Base-by-base conservation (phyloP, 2,113 vertebrate species). In the Zootoca vivipara region DNA sequence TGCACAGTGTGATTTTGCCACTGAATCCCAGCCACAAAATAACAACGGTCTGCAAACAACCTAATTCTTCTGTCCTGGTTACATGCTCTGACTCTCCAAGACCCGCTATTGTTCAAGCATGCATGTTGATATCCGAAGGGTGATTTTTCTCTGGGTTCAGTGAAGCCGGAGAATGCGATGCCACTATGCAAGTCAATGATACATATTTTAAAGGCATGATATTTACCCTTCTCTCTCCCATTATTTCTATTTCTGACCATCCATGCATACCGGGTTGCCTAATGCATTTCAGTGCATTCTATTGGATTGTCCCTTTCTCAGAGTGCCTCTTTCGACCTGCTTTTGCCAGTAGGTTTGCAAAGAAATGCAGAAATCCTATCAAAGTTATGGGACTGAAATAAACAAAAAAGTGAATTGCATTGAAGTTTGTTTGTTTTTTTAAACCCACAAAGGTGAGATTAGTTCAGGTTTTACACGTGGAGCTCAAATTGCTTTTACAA, bases 81-180 rank as follows among this genome's bases (percentile, higher is more conserved):
- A 8, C 46, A 33, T n/a, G 16, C 56, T 46, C 20, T 73, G 67
- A 79, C 40, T n/a, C 30, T 64, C 0, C 24, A 46, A 79, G 28
- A 24, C 38, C 64, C 30, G 26, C 42, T 78, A 28, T 89, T 81
- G 77, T 65, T 74, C 40, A 81, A 22, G 67, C n/a, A 74, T 73
- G 70, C 40, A 20, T 65, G 40, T 56, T 65, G n/a, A 82, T 81
- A 52, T 46, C 52, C 16, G 78, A 30, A 82, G 40, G 69, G 46
- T 80, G 87, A 20, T 35, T 85, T 85, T 35, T 77, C 4, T 64
- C 83, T 67, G 83, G 52, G 56, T 72, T 85, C 75, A 85, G 35
- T 85, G 67, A 85, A 85, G 82, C 75, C 62, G 30, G 35, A 84
- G 35, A n/a, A 18, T n/a, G 30, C 52, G 38, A 69, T 84, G 62